Percentiles rank a stretch among this genome's conserved stretches.
These are phyloP conservation scores for Gonioctena quinquepunctata DNA, from an alignment of 1,140 invertebrate species.

Conservation along the genomic window DNA sequence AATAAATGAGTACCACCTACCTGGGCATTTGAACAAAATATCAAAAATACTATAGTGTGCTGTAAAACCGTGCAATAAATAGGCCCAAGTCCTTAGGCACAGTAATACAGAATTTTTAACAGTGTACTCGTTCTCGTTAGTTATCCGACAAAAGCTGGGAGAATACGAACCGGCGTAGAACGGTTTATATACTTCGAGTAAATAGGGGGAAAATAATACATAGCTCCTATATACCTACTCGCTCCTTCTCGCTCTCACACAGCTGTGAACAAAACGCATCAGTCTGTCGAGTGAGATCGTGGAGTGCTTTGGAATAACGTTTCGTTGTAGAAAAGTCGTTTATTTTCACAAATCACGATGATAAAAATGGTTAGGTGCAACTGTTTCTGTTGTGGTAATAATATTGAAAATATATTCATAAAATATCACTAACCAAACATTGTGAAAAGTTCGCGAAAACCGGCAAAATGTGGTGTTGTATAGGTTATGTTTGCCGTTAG, in stretches of 20 bases:
- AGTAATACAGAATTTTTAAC: conserved; percentile 31
- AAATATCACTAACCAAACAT: conserved; percentile 15
- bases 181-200: conserved; percentile 45
- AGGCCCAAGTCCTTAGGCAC: background rate
- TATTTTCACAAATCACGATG: conserved; percentile 30
- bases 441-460: conserved; percentile 26
- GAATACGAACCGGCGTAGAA: conserved; percentile 44
- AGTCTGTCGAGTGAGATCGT: conserved; percentile 51
- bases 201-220: conserved; percentile 50
- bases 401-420: background rate
- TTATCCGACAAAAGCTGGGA: conserved; percentile 48
- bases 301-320: conserved; percentile 40
- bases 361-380: conserved; percentile 13
- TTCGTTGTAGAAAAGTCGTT: conserved; percentile 33
- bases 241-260: conserved; percentile 41
- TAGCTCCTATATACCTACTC: conserved; percentile 39
- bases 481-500: conserved; percentile 47
- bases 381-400: background rate
- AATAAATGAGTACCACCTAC: background rate
- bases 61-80: background rate
- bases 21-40: background rate
- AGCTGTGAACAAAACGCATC: conserved; percentile 50
- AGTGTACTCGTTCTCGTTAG: conserved; percentile 43
- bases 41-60: background rate
- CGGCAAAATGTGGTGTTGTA: conserved; percentile 37